phyloP scores from a whole-genome alignment of 2,113 vertebrate species.

The Gambusia holbrooki region DNA sequence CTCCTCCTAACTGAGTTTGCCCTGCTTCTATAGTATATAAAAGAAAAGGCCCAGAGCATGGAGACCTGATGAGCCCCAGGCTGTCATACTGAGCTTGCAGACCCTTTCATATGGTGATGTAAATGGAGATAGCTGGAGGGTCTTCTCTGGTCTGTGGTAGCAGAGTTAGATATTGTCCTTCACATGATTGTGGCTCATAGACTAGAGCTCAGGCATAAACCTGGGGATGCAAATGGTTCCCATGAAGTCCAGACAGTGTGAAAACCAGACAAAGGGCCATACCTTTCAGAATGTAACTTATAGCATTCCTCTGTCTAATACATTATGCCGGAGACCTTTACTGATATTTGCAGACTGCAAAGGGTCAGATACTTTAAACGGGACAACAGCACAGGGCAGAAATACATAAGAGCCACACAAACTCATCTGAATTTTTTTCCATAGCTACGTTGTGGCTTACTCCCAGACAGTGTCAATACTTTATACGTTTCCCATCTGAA shows the following conservation, averaged over 20 bases:
- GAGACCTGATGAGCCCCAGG: conserved; percentile 57
- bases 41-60: conserved; percentile 49
- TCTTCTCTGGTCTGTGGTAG: conserved; percentile 53
- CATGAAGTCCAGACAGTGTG: conserved; percentile 54
- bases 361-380: conserved; percentile 60
- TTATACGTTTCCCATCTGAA: conserved; percentile 55
- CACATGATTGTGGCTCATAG: conserved; percentile 31
- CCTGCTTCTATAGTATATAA: conserved; percentile 61
- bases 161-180: conserved; percentile 61
- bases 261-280: conserved; percentile 47
- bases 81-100: conserved; percentile 71
- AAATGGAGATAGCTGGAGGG: conserved; percentile 47
- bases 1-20: conserved; percentile 45
- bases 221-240: conserved; percentile 54
- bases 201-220: conserved; percentile 25
- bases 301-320: conserved; percentile 62
- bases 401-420: conserved; percentile 49
- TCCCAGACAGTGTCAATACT: conserved; percentile 49
- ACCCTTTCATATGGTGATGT: conserved; percentile 75
- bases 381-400: conserved; percentile 49
- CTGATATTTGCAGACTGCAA: conserved; percentile 63
- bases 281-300: conserved; percentile 58
- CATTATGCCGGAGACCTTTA: conserved; percentile 60
- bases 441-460: conserved; percentile 18
- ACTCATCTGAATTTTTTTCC: conserved; percentile 42